Conservation (phyloP, 2,113 vertebrate species). For the Opisthocomus hoazin region DNA sequence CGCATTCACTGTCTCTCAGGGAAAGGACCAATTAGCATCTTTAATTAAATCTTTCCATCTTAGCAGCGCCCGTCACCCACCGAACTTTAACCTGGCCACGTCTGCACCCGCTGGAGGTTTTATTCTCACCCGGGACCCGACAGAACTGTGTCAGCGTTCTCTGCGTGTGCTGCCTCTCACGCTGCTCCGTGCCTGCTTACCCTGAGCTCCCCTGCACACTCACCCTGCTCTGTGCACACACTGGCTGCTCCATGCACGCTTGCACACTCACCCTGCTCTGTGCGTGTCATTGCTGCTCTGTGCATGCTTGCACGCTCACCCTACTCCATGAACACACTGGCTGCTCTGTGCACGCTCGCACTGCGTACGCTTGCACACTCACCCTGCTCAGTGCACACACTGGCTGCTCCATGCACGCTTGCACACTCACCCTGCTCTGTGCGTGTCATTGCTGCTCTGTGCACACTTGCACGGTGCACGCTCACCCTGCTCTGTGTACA, state of each 20-base stretch:
- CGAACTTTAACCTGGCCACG: background rate
- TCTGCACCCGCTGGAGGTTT: background rate
- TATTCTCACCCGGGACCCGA: background rate
- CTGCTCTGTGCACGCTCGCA: background rate
- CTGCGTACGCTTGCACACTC: background rate
- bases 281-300: background rate
- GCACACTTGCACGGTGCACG: background rate
- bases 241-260: background rate
- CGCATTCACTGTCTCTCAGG: accelerated
- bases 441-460: background rate
- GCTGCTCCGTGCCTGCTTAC: accelerated
- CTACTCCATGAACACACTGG: accelerated
- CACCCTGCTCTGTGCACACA: accelerated
- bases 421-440: background rate
- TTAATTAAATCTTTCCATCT: background rate
- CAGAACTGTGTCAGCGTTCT: background rate
- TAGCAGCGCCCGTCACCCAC: background rate
- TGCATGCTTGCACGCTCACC: too few species aligned
- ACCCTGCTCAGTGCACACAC: background rate
- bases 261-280: background rate
- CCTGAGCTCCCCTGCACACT: background rate
- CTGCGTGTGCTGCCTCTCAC: accelerated
- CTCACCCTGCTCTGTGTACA: too few species aligned
- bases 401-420: background rate
- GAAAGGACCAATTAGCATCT: background rate